Base-by-base conservation (phyloP, 2,113 vertebrate species). In the Bufo bufo region DNA sequence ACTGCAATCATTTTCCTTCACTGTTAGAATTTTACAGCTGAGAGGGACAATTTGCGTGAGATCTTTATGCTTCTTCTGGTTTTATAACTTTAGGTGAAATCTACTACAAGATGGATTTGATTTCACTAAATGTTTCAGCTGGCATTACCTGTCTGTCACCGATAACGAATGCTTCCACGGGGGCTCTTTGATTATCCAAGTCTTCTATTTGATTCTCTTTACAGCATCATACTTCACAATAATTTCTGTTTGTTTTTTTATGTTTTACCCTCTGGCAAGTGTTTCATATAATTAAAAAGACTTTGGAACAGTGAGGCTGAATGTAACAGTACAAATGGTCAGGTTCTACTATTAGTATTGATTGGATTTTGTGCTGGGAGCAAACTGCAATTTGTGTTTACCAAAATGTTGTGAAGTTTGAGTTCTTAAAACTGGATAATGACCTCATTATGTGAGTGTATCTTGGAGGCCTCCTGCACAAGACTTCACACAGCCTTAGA, bases 41-140 rank as follows among this genome's bases (percentile, higher is more conserved):
- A 75, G 72, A 50, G 72, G 45, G 33, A 20, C 43, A 17, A 19
- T 75, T 50, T 75, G 72, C 17, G 10, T 56, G 20, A 9, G 52
- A 56, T 33, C 23, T 59, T 80, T 58, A 80, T 80, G 10, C 13
- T 59, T n/a, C 9, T 56, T 80, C 87, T 87, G 71, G 85, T 91
- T 79, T 84, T 92, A 91, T 93, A 91, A 91, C 85, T 90, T 92
- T 77, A 75, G 90, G 91, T 93, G 92, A 93, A 66, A 85, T 85
- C 89, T 91, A 90, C 82, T 82, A 92, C 91, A 91, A 92, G 89
- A 92, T 90, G 82, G 85, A 91, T 92, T 92, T 92, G 92, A 91
- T 93, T 93, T 92, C 86, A 90, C 82, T 90, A 85, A 92, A 90
- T 92, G 93, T 89, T 90, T 93, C 86, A 90, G 89, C 92, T 93